phyloP scores from a whole-genome alignment of 2,797 vertebrate species.

The Sebastes cheni region DNA sequence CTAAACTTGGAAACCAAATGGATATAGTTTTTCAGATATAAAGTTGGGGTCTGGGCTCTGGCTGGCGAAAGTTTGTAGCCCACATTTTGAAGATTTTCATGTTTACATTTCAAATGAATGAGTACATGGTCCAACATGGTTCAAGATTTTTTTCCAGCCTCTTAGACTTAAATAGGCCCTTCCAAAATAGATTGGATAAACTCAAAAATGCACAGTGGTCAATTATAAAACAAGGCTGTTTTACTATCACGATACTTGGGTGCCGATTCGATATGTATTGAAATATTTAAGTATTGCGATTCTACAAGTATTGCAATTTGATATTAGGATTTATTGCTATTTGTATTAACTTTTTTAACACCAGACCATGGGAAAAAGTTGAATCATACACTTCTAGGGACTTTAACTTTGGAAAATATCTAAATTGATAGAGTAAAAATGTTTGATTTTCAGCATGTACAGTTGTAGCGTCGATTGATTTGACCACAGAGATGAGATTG shows the following conservation, averaged over 20 bases:
- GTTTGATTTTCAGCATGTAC: too few species aligned
- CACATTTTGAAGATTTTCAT: constrained; percentile 4
- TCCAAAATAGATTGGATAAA: constrained; percentile 19
- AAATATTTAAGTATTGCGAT: too few species aligned
- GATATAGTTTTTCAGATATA: background rate
- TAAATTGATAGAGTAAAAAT: too few species aligned
- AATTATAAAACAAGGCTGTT: constrained; percentile 27
- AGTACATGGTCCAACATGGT: background rate
- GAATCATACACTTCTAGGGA: too few species aligned
- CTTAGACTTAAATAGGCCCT: background rate
- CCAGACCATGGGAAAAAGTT: too few species aligned
- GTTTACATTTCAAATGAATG: constrained; percentile 40
- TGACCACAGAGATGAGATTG: too few species aligned
- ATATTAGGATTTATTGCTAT: too few species aligned
- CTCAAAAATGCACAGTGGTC: constrained; percentile 26
- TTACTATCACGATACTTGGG: background rate
- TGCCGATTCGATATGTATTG: too few species aligned
- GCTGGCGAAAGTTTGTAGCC: background rate
- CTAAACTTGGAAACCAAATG: background rate
- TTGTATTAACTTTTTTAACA: too few species aligned
- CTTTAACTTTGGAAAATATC: too few species aligned
- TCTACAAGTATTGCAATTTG: too few species aligned
- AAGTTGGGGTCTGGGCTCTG: background rate
- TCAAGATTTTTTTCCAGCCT: constrained; percentile 1
- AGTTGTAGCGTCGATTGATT: too few species aligned